Conservation (phyloP, 2,113 vertebrate species). For the Pituophis catenifer region DNA sequence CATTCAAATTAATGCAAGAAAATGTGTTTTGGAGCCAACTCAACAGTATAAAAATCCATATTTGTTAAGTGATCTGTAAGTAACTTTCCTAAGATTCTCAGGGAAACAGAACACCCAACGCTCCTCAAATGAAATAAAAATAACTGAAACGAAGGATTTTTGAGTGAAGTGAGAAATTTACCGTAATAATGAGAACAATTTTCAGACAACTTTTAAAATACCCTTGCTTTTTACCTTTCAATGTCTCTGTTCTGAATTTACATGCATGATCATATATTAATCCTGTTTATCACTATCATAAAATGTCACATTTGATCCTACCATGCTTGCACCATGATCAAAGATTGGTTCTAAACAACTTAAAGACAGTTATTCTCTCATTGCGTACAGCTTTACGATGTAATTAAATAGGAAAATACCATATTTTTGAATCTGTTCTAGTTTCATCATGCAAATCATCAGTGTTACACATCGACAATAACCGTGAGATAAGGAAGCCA, state of each 20-base stretch:
- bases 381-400: slow-evolving; percentile 10
- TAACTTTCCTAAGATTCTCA: not conserved
- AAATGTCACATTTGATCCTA: slow-evolving; percentile 51
- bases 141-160: slow-evolving; percentile 1
- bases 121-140: not conserved
- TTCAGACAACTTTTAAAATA: slow-evolving; percentile 34
- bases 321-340: slow-evolving; percentile 52
- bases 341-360: slow-evolving; percentile 18
- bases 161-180: not conserved
- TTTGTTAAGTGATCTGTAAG: slow-evolving; percentile 12
- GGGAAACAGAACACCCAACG: not conserved
- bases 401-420: slow-evolving; percentile 42
- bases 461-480: slow-evolving; percentile 29
- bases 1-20: not conserved
- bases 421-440: slow-evolving; percentile 47
- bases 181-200: slow-evolving; percentile 22
- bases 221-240: not conserved
- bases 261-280: slow-evolving; percentile 46
- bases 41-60: not conserved
- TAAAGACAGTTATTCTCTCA: slow-evolving; percentile 37
- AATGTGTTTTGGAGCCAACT: not conserved
- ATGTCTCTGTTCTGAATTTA: slow-evolving; percentile 9
- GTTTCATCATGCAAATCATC: slow-evolving; percentile 56
- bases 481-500: slow-evolving; percentile 35
- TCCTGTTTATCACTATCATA: slow-evolving; percentile 22